These are phyloP conservation scores for Lithophane ornitopus DNA, from an alignment of 2,888 invertebrate species.

Conservation along the genomic window DNA sequence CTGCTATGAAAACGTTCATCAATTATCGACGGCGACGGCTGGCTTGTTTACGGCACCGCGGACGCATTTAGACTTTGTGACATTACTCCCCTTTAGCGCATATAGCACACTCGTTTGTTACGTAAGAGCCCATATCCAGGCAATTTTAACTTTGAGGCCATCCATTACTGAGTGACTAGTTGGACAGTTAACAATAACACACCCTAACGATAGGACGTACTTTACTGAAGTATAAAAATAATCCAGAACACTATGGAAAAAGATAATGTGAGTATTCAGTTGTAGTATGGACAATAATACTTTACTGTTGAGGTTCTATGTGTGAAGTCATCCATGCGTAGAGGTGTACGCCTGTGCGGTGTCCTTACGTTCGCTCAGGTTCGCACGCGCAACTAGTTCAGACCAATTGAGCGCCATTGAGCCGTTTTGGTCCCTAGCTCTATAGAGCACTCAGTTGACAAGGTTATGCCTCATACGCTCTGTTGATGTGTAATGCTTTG, in stretches of 20 bases:
- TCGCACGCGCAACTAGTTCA: constrained; percentile 87
- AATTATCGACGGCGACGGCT: constrained; percentile 88
- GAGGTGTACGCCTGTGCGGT: constrained; percentile 68
- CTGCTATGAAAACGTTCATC: constrained; percentile 88
- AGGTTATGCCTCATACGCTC: constrained; percentile 80
- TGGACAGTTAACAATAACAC: constrained; percentile 42
- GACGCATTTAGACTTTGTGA: constrained; percentile 88
- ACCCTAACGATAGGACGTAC: constrained; percentile 40
- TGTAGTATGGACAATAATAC: constrained; percentile 45
- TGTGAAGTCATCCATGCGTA: constrained; percentile 68
- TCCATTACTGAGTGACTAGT: constrained; percentile 38
- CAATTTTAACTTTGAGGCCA: constrained; percentile 59
- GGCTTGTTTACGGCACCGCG: constrained; percentile 87
- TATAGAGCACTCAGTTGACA: constrained; percentile 80
- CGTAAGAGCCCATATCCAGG: constrained; percentile 70
- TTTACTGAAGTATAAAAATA: constrained; percentile 37
- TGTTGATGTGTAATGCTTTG: constrained; percentile 66
- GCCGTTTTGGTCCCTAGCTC: constrained; percentile 81
- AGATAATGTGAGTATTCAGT: constrained; percentile 53
- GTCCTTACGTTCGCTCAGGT: constrained; percentile 82
- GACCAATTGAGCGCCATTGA: constrained; percentile 89
- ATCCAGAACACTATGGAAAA: constrained; percentile 40
- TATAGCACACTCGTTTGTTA: constrained; percentile 61
- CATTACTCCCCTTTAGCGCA: constrained; percentile 80
- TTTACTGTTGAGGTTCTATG: constrained; percentile 57